phyloP scores from a whole-genome alignment of 2,113 vertebrate genomes.

The Sapajus apella region DNA sequence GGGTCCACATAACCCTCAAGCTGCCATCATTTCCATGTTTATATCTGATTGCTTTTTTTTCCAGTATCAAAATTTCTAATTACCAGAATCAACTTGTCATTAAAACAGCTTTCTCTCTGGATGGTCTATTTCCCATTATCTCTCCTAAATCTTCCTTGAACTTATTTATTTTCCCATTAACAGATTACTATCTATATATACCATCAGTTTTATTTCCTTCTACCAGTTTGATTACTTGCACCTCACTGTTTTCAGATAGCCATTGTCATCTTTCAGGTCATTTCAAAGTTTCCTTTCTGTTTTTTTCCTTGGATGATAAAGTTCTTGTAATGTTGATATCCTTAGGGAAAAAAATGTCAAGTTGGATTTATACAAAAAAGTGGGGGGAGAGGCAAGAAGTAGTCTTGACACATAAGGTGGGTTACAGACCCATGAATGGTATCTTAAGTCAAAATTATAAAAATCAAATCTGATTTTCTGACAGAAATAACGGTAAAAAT shows the following conservation, averaged over 20 bases:
- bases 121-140: constrained; percentile 55
- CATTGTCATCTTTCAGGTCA: constrained; percentile 45
- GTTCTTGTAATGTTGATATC: not conserved
- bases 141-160: constrained; percentile 39
- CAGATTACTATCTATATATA: constrained; percentile 55
- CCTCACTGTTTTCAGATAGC: not conserved
- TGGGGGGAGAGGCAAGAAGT: not conserved
- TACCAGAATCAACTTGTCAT: constrained; percentile 53
- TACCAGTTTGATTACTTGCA: constrained; percentile 7
- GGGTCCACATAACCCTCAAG: not conserved
- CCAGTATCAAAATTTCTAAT: constrained; percentile 46
- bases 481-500: constrained; percentile 62
- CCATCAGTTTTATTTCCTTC: constrained; percentile 53
- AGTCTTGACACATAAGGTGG: constrained; percentile 23
- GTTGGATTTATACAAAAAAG: not conserved
- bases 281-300: constrained; percentile 46
- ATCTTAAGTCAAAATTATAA: constrained; percentile 56
- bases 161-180: constrained; percentile 69
- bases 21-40: not conserved
- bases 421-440: not conserved
- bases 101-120: constrained; percentile 42
- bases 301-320: not conserved
- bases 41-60: constrained; percentile 48
- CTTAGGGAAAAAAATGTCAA: not conserved
- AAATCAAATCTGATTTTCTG: constrained; percentile 56